Evolutionary conservation across 1,140 invertebrate genomes (phyloP).

Genomic region (Drosophila micromelanica): DNA sequence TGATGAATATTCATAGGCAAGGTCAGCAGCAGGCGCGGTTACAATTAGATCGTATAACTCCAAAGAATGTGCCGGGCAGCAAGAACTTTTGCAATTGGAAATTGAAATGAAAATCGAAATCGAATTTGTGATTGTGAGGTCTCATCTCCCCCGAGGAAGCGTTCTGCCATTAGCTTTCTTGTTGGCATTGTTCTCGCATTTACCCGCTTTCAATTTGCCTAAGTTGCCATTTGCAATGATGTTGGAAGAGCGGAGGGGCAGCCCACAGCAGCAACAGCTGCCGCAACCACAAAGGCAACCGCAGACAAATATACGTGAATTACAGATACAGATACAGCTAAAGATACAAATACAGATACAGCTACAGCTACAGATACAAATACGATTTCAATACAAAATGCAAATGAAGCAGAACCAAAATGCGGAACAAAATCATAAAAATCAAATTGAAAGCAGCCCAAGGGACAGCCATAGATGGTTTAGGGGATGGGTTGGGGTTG

Average conservation of each 20-base stretch:
- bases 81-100: constrained; percentile 43
- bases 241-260: neutral
- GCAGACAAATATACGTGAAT: constrained; percentile 44
- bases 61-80: constrained; percentile 1
- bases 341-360: neutral
- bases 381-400: constrained; percentile 80
- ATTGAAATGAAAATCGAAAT: constrained; percentile 41
- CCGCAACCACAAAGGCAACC: constrained; percentile 46
- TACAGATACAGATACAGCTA: constrained; percentile 51
- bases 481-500: neutral
- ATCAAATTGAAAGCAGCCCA: constrained; percentile 64
- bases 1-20: constrained; percentile 36
- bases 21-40: constrained; percentile 29
- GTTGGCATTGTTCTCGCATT: constrained; percentile 45
- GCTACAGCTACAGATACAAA: constrained; percentile 16
- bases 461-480: constrained; percentile 11
- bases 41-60: constrained; percentile 36
- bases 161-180: constrained; percentile 25
- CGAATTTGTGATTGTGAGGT: constrained; percentile 19
- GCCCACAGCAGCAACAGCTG: constrained; percentile 51
- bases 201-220: constrained; percentile 73
- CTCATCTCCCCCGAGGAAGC: neutral
- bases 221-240: constrained; percentile 65
- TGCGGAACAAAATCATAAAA: constrained; percentile 74
- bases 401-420: constrained; percentile 63